phyloP scores from a whole-genome alignment of 2,888 invertebrate species.

The Tenodera sinensis region DNA sequence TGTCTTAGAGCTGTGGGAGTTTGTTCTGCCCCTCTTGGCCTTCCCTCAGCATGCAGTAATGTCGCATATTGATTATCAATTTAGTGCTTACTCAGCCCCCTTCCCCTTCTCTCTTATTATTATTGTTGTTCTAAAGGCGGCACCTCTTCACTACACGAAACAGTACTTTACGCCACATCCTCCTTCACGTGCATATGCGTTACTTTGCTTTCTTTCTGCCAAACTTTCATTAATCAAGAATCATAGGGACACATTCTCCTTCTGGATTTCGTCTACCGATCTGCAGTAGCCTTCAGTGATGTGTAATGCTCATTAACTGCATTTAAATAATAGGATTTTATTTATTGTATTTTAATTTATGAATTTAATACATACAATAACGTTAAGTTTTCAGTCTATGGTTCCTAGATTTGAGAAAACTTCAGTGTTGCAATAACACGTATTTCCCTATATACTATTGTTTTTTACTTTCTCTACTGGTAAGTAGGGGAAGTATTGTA shows the following conservation, averaged over 20 bases:
- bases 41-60: conserved; percentile 26
- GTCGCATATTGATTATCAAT: conserved; percentile 33
- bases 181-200: neutral
- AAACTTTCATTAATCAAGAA: neutral
- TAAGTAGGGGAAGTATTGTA: no score
- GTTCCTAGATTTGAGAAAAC: no score
- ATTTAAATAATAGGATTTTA: no score
- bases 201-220: neutral
- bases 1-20: neutral
- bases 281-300: accelerated
- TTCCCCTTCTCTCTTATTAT: conserved; percentile 3
- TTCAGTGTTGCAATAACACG: no score
- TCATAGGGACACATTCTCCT: neutral
- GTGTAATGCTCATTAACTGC: no score
- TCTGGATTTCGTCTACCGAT: neutral
- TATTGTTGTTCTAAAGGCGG: conserved; percentile 9
- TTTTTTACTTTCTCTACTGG: no score
- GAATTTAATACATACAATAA: no score
- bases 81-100: conserved; percentile 31
- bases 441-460: no score
- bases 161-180: neutral
- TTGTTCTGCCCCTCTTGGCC: neutral
- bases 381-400: no score
- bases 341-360: no score
- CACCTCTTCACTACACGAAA: conserved; percentile 8